Evolutionary conservation across 2,888 invertebrate genomes (phyloP), one percentile per base, ranked within the genome.

Genomic region (Drosophila anomalipes): DNA sequence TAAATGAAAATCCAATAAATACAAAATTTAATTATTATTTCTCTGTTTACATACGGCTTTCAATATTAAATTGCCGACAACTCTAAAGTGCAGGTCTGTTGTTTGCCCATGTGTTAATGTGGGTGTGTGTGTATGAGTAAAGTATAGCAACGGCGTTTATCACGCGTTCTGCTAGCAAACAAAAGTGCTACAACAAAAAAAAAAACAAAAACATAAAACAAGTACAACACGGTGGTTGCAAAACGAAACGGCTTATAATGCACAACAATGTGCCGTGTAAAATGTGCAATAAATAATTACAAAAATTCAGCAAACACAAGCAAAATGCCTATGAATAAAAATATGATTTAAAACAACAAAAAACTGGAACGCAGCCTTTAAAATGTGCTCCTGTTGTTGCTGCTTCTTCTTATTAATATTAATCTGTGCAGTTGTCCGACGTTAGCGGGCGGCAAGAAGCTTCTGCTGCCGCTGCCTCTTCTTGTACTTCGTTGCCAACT

Each of bases 251-350:
- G 65, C 65, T 74, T 53, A 39, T 74, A 58, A 61, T 65, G 61
- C 68, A 68, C 51, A 74, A 69, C 49, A 70, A 63, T 57, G 66
- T 67, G 65, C 65, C 86, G 86, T 82, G 77, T 80, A 85, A 88
- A 85, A 74, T 82, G 83, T 75, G 89, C 72, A 82, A 75, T 56
- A 69, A 84, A 77, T 82, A 77, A 79, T 90, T 81, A 88, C 81
- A 80, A 77, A 77, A 74, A 74, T 78, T 74, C 71, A 77, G 88
- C 83, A 88, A 86, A 85, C 76, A 85, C 85, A 70, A 79, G 84
- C 89, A 86, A 80, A 80, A 73, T 62, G 22, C 26, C 52, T 56
- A 49, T 56, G 56, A 59, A 58, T 54, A 51, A 51, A 28, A 53
- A 54, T 47, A 14, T 10, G 16, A 28, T 53, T 30, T 37, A 51